Percentiles rank a stretch among this genome's conserved stretches.
Evolutionary conservation across 2,113 vertebrate species (phyloP).

Genomic region (Cyprinodon brontotheroides): DNA sequence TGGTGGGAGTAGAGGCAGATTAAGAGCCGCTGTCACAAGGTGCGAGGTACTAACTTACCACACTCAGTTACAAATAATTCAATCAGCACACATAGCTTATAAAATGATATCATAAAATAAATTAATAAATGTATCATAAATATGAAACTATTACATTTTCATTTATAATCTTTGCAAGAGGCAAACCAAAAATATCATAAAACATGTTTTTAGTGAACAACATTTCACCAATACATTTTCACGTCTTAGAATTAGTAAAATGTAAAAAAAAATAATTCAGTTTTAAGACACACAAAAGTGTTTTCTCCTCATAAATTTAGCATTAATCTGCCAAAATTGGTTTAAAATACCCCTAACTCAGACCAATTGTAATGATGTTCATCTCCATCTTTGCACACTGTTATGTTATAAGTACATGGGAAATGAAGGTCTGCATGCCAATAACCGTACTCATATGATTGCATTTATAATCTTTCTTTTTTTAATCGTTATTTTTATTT

Average conservation of each 20-base stretch:
- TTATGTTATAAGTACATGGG: no score
- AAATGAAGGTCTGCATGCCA: no score
- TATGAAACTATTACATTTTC: neutral
- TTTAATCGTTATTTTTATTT: no score
- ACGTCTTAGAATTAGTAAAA: neutral
- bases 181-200: neutral
- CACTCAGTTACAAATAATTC: constrained; percentile 24
- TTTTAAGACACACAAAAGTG: no score
- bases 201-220: neutral
- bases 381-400: no score
- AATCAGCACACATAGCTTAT: constrained; percentile 11
- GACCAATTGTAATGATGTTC: no score
- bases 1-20: constrained; percentile 35
- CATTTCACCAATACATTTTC: neutral
- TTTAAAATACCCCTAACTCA: no score
- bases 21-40: constrained; percentile 56
- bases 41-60: constrained; percentile 45
- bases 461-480: no score
- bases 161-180: neutral
- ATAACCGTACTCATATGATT: no score
- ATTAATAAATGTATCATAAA: neutral
- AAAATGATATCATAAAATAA: neutral
- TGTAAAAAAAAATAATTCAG: neutral
- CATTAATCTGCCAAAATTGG: no score
- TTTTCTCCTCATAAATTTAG: no score